Conservation (phyloP, 2,113 vertebrate species). For the Macrotus californicus region DNA sequence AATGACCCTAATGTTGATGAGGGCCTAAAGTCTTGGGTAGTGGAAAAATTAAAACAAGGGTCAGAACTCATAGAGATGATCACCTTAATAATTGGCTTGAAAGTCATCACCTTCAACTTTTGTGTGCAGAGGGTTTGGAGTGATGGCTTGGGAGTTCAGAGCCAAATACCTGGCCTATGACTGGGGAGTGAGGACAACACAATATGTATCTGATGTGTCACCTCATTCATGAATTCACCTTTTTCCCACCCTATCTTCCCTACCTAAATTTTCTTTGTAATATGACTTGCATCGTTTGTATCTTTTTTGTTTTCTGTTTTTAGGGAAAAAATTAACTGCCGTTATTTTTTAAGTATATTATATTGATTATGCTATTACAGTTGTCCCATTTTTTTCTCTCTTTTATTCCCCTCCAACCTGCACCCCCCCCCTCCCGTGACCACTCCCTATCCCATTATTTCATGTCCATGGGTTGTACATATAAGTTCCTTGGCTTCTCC, state of each 20-base stretch:
- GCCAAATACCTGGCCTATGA: not conserved
- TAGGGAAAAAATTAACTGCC: no score
- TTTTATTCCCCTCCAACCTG: no score
- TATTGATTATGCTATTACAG: no score
- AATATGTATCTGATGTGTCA: not conserved
- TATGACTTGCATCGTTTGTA: not conserved
- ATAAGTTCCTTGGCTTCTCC: no score
- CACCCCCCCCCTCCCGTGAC: no score
- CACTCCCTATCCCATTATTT: no score
- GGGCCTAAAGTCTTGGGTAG: not conserved
- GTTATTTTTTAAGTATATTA: no score
- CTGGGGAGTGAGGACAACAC: not conserved
- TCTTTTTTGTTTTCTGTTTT: not conserved
- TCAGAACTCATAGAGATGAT: not conserved
- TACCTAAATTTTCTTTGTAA: not conserved
- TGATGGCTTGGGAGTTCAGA: not conserved
- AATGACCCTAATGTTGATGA: not conserved
- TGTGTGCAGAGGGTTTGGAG: not conserved
- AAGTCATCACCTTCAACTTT: not conserved
- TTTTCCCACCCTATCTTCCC: not conserved
- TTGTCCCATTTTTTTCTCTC: no score
- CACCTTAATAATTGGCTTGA: not conserved
- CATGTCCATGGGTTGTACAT: no score
- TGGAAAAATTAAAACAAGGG: not conserved
- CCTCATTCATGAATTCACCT: not conserved